phyloP scores from a whole-genome alignment of 2,797 vertebrate species.

The Chiroxiphia lanceolata region DNA sequence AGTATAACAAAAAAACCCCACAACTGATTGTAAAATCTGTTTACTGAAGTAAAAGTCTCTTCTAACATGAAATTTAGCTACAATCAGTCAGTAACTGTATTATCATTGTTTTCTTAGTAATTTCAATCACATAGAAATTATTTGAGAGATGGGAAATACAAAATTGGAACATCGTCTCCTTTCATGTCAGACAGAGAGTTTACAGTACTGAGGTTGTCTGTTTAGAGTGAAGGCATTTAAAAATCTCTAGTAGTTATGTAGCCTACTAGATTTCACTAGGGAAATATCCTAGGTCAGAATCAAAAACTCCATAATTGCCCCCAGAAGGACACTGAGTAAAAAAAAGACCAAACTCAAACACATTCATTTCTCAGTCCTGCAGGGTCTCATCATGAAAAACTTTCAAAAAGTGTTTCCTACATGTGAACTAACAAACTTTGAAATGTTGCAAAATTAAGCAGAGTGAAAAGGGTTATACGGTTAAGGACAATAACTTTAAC shows the following conservation, averaged over 20 bases:
- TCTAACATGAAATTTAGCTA: not conserved
- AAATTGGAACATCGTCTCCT: not conserved
- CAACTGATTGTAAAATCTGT: not conserved
- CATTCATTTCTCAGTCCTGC: not conserved
- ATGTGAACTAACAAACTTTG: not conserved
- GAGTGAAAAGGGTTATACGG: not conserved
- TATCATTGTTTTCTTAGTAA: not conserved
- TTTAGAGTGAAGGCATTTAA: not conserved
- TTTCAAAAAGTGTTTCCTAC: not conserved
- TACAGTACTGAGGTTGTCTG: not conserved
- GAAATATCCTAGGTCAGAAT: not conserved
- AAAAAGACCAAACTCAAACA: not conserved
- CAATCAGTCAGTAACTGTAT: not conserved
- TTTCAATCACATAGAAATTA: not conserved
- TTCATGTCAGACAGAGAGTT: not conserved
- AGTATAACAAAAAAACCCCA: not conserved
- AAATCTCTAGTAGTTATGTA: not conserved
- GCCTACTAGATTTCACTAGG: not conserved
- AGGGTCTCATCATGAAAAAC: not conserved
- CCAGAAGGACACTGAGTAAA: not conserved
- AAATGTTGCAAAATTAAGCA: not conserved
- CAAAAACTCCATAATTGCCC: not conserved
- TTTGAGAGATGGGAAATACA: not conserved
- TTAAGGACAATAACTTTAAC: not conserved
- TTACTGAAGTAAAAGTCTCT: not conserved